Evolutionary conservation across 2,888 invertebrate genomes (phyloP).

Genomic region (Brenthis ino): DNA sequence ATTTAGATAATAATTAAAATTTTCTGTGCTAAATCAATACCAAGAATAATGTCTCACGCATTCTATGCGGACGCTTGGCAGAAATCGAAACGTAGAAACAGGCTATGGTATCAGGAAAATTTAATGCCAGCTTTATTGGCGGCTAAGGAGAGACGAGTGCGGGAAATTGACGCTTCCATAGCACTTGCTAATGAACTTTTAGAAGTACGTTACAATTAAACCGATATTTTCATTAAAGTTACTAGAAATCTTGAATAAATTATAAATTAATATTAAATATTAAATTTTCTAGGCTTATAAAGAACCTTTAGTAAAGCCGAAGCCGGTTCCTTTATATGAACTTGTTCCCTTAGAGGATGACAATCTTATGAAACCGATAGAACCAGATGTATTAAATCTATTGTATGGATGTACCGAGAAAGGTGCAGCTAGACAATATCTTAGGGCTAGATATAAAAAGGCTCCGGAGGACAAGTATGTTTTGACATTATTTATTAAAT

Average conservation of each 20-base stretch:
- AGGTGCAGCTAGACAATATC: constrained; percentile 73
- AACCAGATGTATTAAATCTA: constrained; percentile 66
- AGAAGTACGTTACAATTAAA: constrained; percentile 45
- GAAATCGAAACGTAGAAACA: constrained; percentile 51
- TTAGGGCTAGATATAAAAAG: constrained; percentile 71
- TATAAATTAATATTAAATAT: not conserved
- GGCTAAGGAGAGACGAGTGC: constrained; percentile 62
- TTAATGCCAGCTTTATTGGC: constrained; percentile 57
- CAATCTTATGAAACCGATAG: constrained; percentile 78
- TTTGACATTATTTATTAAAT: not conserved
- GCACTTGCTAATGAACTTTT: constrained; percentile 57
- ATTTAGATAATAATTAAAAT: not conserved
- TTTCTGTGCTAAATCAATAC: not conserved
- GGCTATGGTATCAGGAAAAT: constrained; percentile 61
- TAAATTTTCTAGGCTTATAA: constrained; percentile 49
- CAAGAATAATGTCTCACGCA: constrained; percentile 47
- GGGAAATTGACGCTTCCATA: constrained; percentile 64
- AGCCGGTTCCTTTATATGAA: constrained; percentile 49
- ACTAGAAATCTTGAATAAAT: not conserved
- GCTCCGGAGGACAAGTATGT: constrained; percentile 79
- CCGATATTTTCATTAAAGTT: not conserved
- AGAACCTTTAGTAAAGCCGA: constrained; percentile 52
- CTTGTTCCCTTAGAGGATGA: constrained; percentile 53
- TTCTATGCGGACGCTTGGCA: constrained; percentile 56
- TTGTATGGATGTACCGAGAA: constrained; percentile 74